These are phyloP conservation scores for Drosophila nikananu DNA, from an alignment of 1,140 invertebrate genomes.

Conservation along the genomic window DNA sequence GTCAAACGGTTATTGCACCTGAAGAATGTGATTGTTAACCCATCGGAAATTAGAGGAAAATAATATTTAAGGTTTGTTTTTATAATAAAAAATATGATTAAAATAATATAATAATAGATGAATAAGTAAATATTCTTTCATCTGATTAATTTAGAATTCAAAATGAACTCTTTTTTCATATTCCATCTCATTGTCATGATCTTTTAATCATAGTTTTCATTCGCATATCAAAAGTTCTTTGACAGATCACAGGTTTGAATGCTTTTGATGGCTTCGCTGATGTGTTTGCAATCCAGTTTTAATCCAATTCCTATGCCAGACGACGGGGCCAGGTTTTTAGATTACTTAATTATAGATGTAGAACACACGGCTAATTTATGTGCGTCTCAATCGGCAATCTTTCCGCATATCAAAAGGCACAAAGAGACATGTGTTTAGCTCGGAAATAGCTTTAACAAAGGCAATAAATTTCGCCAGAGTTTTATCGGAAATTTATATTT, in stretches of 20 bases:
- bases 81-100: too few relatives aligned
- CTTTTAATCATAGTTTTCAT: constrained; percentile 41
- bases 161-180: background rate
- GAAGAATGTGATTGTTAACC: background rate
- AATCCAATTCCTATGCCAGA: constrained; percentile 29
- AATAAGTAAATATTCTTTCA: too few relatives aligned
- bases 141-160: background rate
- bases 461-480: constrained; percentile 30
- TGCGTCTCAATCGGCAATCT: constrained; percentile 52
- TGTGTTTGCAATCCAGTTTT: constrained; percentile 45
- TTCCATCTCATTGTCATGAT: constrained; percentile 31
- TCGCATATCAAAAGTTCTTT: constrained; percentile 38
- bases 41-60: background rate
- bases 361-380: constrained; percentile 47
- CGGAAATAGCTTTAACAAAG: constrained; percentile 27
- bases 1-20: constrained; percentile 17
- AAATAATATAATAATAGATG: too few relatives aligned
- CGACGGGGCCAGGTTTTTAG: constrained; percentile 28
- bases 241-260: constrained; percentile 53
- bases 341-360: constrained; percentile 67
- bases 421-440: constrained; percentile 52
- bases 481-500: constrained; percentile 11
- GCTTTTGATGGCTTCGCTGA: constrained; percentile 43
- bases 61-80: background rate
- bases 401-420: constrained; percentile 49